Evolutionary conservation across 2,797 vertebrate genomes (phyloP), one percentile per base, ranked within the genome.

Genomic region (Gobionotothen gibberifrons): DNA sequence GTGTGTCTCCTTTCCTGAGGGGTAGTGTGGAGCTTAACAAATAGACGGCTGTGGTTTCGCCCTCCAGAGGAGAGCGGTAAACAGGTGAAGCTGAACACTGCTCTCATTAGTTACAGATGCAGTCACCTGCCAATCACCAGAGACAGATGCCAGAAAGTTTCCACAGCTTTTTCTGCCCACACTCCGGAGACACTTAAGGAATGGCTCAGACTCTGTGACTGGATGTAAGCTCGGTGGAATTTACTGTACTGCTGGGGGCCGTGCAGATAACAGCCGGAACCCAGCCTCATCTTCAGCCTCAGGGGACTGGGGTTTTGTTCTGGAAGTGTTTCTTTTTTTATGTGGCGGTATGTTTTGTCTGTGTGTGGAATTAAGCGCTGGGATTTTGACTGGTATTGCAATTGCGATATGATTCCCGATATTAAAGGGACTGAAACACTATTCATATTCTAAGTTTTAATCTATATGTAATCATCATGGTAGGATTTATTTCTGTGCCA

Each of bases 21-120:
- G 83, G 66, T 39, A 76, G 81, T 15, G 59, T 66, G 61, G 62
- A 80, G 80, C 83, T 90, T 72, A 83, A 88, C 87, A 82, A 89
- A 88, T 87, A 86, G 76, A 57, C 88, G 70, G 77, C 86, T 75
- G 83, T 56, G 72, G 57, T 81, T 89, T 36, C 65, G 68, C 76
- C 81, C 87, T 79, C 88, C 85, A 78, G 85, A 89, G 89, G 82
- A 85, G 81, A 81, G 73, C 73, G 57, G 85, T 86, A 68, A 93
- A 83, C 86, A 90, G 90, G 82, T 89, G 91, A 86, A 89, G 88
- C 88, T 79, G 88, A 89, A 91, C 90, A 55, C 77, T 65, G 77
- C 83, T 87, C 89, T 89, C 87, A 92, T 92, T 92, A 93, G 91
- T 92, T 87, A 93, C 92, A 91, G 86, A 88, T 84, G 79, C 83